A percentile compares a stretch with the other conserved stretches of the same genome.
Evolutionary conservation across 2,113 vertebrate species (phyloP).

Genomic region (Furnarius figulus): DNA sequence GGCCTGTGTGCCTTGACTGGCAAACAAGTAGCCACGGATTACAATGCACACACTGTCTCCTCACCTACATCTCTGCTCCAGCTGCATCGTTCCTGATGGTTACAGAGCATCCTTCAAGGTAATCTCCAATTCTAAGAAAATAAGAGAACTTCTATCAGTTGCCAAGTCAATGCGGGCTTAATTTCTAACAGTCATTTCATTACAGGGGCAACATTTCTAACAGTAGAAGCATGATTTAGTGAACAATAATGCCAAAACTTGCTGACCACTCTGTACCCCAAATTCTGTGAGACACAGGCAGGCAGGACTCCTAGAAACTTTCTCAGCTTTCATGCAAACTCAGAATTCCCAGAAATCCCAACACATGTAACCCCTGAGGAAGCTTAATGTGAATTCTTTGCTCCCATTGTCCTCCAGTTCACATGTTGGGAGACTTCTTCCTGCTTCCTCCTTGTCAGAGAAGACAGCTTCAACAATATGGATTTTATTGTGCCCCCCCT

Average conservation of each 20-base stretch:
- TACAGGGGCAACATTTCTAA: neutral
- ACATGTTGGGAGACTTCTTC: conserved; percentile 5
- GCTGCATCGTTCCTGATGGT: neutral
- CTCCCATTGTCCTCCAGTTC: neutral
- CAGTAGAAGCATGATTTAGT: neutral
- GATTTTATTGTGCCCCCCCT: conserved; percentile 66
- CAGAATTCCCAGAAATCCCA: neutral
- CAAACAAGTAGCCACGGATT: neutral
- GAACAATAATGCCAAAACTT: neutral
- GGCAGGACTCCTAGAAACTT: neutral
- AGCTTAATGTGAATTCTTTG: neutral
- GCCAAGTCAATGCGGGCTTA: neutral
- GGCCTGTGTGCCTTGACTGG: neutral
- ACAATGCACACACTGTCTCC: neutral
- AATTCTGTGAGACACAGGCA: neutral
- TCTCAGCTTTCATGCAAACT: neutral
- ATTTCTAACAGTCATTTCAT: neutral
- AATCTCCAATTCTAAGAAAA: neutral
- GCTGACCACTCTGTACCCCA: neutral
- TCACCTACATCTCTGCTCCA: neutral
- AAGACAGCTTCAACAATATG: conserved; percentile 68
- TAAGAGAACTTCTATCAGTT: neutral
- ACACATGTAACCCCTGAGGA: neutral
- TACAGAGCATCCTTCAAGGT: neutral
- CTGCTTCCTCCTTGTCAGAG: conserved; percentile 33